These are phyloP conservation scores for Serilophus lunatus DNA, from an alignment of 2,113 vertebrate genomes.

Conservation along the genomic window DNA sequence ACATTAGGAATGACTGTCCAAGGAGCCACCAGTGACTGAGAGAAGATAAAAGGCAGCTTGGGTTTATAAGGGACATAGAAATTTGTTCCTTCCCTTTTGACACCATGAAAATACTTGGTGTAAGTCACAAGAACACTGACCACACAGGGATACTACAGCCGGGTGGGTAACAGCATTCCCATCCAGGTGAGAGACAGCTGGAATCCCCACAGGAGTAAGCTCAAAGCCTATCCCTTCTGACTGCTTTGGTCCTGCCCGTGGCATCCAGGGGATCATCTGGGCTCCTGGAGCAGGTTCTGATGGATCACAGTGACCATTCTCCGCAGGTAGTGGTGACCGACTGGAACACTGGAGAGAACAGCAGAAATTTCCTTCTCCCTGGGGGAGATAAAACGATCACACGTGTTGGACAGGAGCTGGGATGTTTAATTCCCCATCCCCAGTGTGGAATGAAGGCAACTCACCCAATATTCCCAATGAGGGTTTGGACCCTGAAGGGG, in stretches of 20 bases:
- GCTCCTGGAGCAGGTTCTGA: constrained; percentile 48
- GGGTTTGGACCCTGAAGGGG: constrained; percentile 61
- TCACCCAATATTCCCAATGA: constrained; percentile 70
- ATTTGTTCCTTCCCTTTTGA: background rate
- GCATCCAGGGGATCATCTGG: background rate
- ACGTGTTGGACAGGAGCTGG: accelerated
- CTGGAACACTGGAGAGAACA: constrained; percentile 62
- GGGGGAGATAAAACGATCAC: constrained; percentile 11
- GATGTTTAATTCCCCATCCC: background rate
- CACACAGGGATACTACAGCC: background rate
- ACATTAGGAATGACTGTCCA: background rate
- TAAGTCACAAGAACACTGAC: background rate
- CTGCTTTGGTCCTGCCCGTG: background rate
- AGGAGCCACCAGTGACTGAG: background rate
- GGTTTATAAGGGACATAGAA: background rate
- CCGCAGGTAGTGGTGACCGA: constrained; percentile 69
- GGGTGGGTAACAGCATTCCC: background rate
- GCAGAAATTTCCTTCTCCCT: constrained; percentile 69
- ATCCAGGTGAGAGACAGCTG: background rate
- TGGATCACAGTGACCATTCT: constrained; percentile 66
- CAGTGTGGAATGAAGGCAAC: background rate
- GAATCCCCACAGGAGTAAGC: background rate
- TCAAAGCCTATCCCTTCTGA: background rate
- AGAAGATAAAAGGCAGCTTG: background rate
- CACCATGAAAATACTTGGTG: background rate